Evolutionary conservation across 2,797 vertebrate genomes (phyloP).

Genomic region (Poeciliopsis presidionis): DNA sequence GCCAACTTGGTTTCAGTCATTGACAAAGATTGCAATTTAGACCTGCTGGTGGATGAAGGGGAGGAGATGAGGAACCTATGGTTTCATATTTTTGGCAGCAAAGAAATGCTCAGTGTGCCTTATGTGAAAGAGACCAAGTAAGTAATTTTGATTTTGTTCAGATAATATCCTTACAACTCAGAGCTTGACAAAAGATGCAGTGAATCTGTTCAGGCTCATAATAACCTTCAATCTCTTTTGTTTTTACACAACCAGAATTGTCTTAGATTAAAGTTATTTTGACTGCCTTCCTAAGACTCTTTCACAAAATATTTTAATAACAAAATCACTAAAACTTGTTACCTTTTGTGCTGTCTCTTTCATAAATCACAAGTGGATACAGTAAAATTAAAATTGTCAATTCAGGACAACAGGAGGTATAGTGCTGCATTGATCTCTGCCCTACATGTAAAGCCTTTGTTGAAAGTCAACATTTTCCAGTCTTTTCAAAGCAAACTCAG

Average conservation of each 20-base stretch:
- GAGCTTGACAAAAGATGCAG: not conserved
- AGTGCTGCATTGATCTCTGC: not conserved
- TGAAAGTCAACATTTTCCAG: not conserved
- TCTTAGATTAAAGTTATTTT: not conserved
- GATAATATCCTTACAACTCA: not conserved
- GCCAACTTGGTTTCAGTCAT: slow-evolving; percentile 79
- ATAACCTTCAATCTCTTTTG: not conserved
- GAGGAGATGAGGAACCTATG: slow-evolving; percentile 38
- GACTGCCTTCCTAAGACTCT: not conserved
- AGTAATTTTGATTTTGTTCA: slow-evolving; percentile 13
- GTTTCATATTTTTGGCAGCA: slow-evolving; percentile 46
- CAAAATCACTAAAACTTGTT: not conserved
- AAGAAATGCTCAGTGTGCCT: slow-evolving; percentile 43
- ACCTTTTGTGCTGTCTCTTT: not conserved
- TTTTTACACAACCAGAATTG: not conserved
- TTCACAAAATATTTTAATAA: not conserved
- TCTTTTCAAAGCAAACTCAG: not conserved
- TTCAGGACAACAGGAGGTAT: not conserved
- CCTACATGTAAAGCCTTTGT: not conserved
- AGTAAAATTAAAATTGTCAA: not conserved
- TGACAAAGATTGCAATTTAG: slow-evolving; percentile 83
- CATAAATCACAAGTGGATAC: not conserved
- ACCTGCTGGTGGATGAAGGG: slow-evolving; percentile 41
- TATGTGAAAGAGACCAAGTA: slow-evolving; percentile 35
- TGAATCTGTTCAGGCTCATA: not conserved